Base-by-base conservation (phyloP, 2,888 invertebrate species). In the Dicyrtoma fusca region DNA sequence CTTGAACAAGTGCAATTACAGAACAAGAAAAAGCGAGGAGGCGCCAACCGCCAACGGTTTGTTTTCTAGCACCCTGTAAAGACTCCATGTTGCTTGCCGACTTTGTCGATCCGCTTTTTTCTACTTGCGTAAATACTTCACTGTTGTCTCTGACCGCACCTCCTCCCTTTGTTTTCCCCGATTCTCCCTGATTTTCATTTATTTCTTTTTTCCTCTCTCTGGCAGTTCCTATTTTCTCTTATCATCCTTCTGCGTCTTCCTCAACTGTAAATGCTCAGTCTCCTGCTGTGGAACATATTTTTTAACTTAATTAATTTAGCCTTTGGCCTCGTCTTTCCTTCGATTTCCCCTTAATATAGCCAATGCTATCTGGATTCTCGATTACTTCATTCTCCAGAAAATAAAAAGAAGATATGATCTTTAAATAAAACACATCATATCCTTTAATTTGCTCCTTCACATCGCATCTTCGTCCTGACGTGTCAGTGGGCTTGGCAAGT, bases 1-100 rank as follows among this genome's bases (percentile, higher is more conserved):
- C 34, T 34, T 8, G 68, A 68, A 42, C 42, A 66, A 66, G 66
- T 42, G 26, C 42, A 61, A 69, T 61, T 61, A 61, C 34, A 61
- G 34, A 68, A 68, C 55, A 57, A 34, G 55, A 23, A 44, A 51
- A 55, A 71, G 25, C 55, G 34, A 55, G 47, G 44, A 53, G 63
- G 63, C 55, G 63, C 71, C 71, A 51, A 63, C 62, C 62, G 62
- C 63, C 71, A 63, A 63, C 71, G 55, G 71, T 71, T 71, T 71
- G 71, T 71, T 71, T 71, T 71, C 71, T 71, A 71, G 71, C 71
- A 71, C 71, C 71, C 71, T 71, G 71, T 71, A 25, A 53, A 71
- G 63, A 71, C 71, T 62, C 42, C 63, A 63, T 34, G 63, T 53
- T 62, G 68, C 42, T 62, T 63, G 71, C 62, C 71, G 69, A 69